phyloP scores from a whole-genome alignment of 2,888 invertebrate genomes.

The Hypsopygia costalis region DNA sequence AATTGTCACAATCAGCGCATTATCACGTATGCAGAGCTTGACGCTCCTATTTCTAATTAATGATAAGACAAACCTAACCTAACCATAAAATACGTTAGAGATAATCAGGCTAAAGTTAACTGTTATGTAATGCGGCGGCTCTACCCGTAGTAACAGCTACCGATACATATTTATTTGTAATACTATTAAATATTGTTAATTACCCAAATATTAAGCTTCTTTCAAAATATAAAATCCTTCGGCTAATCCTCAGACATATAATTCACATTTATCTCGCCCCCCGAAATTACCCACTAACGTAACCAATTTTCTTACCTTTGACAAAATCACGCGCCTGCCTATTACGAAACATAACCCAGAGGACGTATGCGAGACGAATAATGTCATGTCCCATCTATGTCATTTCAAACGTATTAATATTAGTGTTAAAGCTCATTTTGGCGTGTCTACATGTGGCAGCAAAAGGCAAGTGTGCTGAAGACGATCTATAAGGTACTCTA shows the following conservation, averaged over 20 bases:
- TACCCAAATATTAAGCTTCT: slow-evolving; percentile 5
- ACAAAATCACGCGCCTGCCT: slow-evolving; percentile 74
- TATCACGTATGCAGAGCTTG: too few relatives aligned
- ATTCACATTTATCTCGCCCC: slow-evolving; percentile 55
- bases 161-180: too few relatives aligned
- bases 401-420: slow-evolving; percentile 59
- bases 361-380: slow-evolving; percentile 71
- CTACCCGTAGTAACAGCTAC: too few relatives aligned
- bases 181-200: too few relatives aligned
- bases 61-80: too few relatives aligned
- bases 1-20: too few relatives aligned
- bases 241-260: slow-evolving; percentile 44
- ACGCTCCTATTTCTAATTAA: too few relatives aligned
- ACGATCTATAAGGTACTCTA: slow-evolving; percentile 52
- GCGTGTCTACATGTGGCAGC: slow-evolving; percentile 28
- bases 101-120: too few relatives aligned
- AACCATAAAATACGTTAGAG: too few relatives aligned
- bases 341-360: slow-evolving; percentile 78
- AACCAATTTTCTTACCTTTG: slow-evolving; percentile 80
- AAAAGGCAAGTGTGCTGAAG: slow-evolving; percentile 43
- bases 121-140: too few relatives aligned
- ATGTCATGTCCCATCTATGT: slow-evolving; percentile 36
- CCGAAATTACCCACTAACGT: slow-evolving; percentile 69
- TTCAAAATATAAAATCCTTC: slow-evolving; percentile 23
- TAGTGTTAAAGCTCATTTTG: slow-evolving; percentile 56